Base-by-base conservation (phyloP, 35 echinoderm and acorn worm genomes). In the Eucidaris tribuloides region DNA sequence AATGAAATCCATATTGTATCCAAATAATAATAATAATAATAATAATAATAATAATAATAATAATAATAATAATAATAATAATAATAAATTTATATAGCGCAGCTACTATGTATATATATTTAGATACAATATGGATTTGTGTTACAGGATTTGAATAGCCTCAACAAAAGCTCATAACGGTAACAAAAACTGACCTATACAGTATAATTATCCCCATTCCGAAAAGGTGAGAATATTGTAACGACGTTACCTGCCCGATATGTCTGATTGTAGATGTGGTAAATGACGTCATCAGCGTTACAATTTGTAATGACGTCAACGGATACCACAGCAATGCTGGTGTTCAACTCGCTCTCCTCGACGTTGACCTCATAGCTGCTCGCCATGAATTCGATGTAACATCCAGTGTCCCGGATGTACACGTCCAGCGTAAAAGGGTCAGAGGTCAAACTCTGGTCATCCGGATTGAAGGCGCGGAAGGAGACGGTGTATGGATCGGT, bases 401-500 rank as follows among this genome's bases (percentile, higher is more conserved):
- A 74, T 22, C 24, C 68, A 20, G 68, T 74, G 20, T 74, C 68
- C 24, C 68, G 68, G 35, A 74, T 24, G 37, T 41, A 7, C 68
- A 74, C 68, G 36, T 15, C 44, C 68, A 74, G 44, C 34, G 68
- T 74, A n/a, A 74, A 5, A 32, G 19, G 38, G 28, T 42, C 41
- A 3, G 68, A 74, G 0, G 0, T 0, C 29, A 7, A 22, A 44
- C 44, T n/a, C 24, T 22, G 68, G 33, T 44, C 24, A 44, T 74
- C 68, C 34, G 68, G 68, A 74, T 74, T 74, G 34, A 74, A 74
- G 13, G 68, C 68, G 41, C 44, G 24, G 68, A 74, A 74, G n/a
- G 41, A n/a, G 35, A 74, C 68, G 11, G 7, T 2, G n/a, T 74
- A 74, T 20, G 68, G 68, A 0, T 44, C 68, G 37, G 68, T 9